Evolutionary conservation across 1,140 invertebrate genomes (phyloP), one percentile per base, ranked within the genome.

Genomic region (Ditylenchus dipsaci): DNA sequence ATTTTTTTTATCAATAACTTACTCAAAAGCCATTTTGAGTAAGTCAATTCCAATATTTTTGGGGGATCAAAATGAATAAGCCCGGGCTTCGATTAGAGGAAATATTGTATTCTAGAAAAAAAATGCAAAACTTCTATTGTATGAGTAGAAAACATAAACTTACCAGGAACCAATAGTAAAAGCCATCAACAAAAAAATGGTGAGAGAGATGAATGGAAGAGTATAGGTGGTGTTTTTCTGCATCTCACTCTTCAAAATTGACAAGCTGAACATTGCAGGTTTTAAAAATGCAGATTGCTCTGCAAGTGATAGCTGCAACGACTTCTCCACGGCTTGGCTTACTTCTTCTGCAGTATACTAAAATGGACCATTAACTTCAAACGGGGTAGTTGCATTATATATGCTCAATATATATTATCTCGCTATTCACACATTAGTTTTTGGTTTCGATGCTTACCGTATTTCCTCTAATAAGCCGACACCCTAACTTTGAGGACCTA

Each of bases 211-310:
- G 64, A 76, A 81, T 5, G 80, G 80, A 21, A 81, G 61, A 17
- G 81, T 82, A 61, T 81, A 81, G 19, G 80, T 81, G 11, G 80
- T 79, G 65, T 81, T 81, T 63, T 81, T 81, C 43, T 73, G 67
- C 78, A 81, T 81, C 71, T 81, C 80, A 26, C 75, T 66, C 63
- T 82, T 82, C 59, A 81, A 59, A 61, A 81, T 81, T n/a, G 74
- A 68, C 23, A 81, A 63, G 45, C 68, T 73, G 56, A 81, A 81
- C 62, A 81, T 71, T 17, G 80, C 69, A 19, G 66, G 67, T n/a
- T 73, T 71, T 13, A 82, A 63, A 17, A 67, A 58, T 15, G 63
- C 43, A 13, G 27, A 33, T 49, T 62, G 53, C 26, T 74, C 64
- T 9, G 66, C 74, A 1, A 81, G 62, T 11, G 78, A 59, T 33